These are phyloP conservation scores for Cassiopea andromeda DNA, from an alignment of 30 jellyfish, hydroid and myxozoan species.

Conservation along the genomic window DNA sequence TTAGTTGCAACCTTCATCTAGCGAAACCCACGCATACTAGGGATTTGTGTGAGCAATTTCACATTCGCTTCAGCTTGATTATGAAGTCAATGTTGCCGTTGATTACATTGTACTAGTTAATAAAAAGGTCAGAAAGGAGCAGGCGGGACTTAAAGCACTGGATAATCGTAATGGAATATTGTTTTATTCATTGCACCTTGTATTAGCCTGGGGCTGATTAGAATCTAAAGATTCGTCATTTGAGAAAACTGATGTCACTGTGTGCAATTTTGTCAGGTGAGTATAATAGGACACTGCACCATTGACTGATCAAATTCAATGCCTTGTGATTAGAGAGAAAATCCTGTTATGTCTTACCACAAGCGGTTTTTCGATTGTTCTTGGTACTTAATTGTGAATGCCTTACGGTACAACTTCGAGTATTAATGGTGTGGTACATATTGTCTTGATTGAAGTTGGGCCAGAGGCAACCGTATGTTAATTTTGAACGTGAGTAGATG, in stretches of 20 bases:
- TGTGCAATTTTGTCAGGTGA: neutral
- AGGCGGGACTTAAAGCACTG: neutral
- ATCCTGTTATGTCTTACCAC: constrained; percentile 28
- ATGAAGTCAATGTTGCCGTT: neutral
- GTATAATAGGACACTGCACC: constrained; percentile 1
- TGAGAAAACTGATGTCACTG: neutral
- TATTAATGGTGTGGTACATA: too few species aligned
- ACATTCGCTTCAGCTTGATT: neutral
- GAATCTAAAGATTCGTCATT: neutral
- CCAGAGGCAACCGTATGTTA: too few species aligned
- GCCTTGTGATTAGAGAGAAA: constrained; percentile 15
- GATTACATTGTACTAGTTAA: neutral
- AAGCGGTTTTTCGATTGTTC: neutral
- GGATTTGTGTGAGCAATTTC: neutral
- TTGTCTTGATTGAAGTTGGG: too few species aligned
- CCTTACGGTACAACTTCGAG: too few species aligned
- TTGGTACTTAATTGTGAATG: neutral
- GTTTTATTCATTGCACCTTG: neutral
- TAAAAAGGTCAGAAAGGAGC: neutral
- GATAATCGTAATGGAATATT: neutral
- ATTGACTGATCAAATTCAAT: neutral
- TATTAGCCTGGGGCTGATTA: neutral
- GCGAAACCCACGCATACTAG: too few species aligned
- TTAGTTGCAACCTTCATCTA: too few species aligned
- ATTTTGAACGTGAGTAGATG: too few species aligned